These are phyloP conservation scores for Centropus unirufus DNA, from an alignment of 2,113 vertebrate genomes.

Conservation along the genomic window DNA sequence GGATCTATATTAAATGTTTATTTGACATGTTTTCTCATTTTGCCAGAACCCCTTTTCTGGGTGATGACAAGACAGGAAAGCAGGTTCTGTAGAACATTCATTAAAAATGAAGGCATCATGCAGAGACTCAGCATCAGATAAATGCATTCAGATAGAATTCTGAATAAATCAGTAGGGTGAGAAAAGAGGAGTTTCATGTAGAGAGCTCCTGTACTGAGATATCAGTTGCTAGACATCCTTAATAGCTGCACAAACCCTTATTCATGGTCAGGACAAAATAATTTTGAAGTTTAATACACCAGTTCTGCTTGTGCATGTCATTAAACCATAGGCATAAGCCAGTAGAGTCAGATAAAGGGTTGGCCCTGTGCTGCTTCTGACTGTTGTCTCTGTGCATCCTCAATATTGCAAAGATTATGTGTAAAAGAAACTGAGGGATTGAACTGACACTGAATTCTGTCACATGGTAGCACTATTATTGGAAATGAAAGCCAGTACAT, in stretches of 20 bases:
- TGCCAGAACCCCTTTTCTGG: neutral
- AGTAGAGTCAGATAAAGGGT: neutral
- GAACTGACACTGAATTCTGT: neutral
- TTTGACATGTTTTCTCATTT: neutral
- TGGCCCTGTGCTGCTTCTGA: neutral
- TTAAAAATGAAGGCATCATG: neutral
- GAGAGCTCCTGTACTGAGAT: neutral
- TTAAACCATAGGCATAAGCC: neutral
- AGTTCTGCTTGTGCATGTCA: neutral
- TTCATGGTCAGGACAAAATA: neutral
- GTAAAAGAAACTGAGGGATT: neutral
- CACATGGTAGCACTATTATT: neutral
- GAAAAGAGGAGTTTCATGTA: accelerated
- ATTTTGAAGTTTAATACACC: neutral
- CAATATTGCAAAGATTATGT: neutral
- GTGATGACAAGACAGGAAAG: neutral
- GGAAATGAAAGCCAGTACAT: neutral
- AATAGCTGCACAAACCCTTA: neutral
- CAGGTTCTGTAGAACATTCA: neutral
- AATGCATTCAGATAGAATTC: neutral
- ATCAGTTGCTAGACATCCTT: neutral
- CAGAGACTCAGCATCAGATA: neutral
- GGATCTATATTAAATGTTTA: neutral
- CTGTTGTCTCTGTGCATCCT: neutral
- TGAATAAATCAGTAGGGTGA: neutral